Percentiles rank a stretch among this genome's conserved stretches.
phyloP scores from a whole-genome alignment of 2,113 vertebrate species.

The Malurus cyaneus region DNA sequence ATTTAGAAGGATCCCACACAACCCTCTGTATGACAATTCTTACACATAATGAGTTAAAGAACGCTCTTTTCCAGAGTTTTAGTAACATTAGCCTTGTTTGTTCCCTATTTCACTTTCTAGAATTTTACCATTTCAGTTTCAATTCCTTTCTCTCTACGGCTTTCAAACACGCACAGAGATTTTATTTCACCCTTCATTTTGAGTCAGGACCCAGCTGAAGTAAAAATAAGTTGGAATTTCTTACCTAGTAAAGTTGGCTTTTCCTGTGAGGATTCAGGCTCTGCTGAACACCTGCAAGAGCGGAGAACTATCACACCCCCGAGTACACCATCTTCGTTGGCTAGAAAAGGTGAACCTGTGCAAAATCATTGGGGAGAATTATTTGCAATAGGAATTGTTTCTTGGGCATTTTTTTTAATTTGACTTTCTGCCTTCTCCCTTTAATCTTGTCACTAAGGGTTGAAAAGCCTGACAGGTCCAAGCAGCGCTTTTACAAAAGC shows the following conservation, averaged over 20 bases:
- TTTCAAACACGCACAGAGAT: neutral
- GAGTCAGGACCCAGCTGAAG: neutral
- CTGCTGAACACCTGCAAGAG: conserved; percentile 85
- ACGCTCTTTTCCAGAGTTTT: neutral
- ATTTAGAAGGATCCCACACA: neutral
- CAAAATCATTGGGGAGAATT: neutral
- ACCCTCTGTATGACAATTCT: neutral
- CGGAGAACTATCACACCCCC: conserved; percentile 96
- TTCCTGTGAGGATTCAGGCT: conserved; percentile 81
- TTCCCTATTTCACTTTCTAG: neutral
- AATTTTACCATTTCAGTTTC: neutral
- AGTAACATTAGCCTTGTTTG: neutral
- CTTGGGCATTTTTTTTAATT: neutral
- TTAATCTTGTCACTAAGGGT: neutral
- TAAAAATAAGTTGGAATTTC: neutral
- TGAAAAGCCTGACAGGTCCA: neutral
- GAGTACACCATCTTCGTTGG: conserved; percentile 92
- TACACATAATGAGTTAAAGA: neutral
- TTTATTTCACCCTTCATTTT: neutral
- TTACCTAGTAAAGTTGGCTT: conserved; percentile 91
- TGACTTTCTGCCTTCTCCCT: neutral
- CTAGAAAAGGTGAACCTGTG: conserved; percentile 93
- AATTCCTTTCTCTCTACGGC: neutral
- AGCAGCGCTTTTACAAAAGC: neutral
- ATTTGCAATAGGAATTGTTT: neutral